Evolutionary conservation across 2,113 vertebrate genomes (phyloP).

Genomic region (Myotis yumanensis): DNA sequence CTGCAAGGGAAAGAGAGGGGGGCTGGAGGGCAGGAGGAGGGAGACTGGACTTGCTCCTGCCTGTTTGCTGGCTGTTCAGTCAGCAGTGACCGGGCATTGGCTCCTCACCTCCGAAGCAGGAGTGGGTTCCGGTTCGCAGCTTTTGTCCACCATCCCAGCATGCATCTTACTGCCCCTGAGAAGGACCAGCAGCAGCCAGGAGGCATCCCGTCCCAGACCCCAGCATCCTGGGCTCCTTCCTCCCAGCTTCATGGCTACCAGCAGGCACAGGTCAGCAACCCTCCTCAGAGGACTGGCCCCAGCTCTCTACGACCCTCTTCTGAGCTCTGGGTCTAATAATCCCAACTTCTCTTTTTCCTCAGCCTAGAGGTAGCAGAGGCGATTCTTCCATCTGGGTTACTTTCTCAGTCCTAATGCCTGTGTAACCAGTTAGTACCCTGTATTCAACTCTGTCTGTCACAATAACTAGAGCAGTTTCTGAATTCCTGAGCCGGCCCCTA

Average conservation of each 20-base stretch:
- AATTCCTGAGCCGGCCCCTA: not conserved
- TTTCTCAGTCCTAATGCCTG: not conserved
- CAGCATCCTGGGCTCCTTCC: not conserved
- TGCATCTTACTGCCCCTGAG: not conserved
- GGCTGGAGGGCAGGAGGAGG: not conserved
- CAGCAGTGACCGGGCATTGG: not conserved
- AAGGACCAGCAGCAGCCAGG: not conserved
- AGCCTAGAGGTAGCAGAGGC: too few species aligned
- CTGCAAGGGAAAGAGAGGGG: not conserved
- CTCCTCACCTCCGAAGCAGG: not conserved
- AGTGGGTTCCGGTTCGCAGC: too few species aligned
- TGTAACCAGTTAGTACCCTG: not conserved
- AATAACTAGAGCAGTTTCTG: not conserved
- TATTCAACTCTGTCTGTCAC: not conserved
- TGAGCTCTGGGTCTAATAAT: not conserved
- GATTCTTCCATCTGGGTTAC: not conserved
- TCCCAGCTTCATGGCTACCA: not conserved
- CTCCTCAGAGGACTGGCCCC: not conserved
- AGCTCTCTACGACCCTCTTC: accelerated
- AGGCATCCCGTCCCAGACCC: not conserved
- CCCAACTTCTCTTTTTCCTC: not conserved
- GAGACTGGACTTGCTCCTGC: not conserved
- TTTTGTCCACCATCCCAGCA: not conserved
- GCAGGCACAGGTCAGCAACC: accelerated
- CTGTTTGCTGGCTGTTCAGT: not conserved